A percentile compares a stretch with the other conserved stretches of the same genome.
Evolutionary conservation across 2,797 vertebrate species (phyloP).

Genomic region (Paguma larvata): DNA sequence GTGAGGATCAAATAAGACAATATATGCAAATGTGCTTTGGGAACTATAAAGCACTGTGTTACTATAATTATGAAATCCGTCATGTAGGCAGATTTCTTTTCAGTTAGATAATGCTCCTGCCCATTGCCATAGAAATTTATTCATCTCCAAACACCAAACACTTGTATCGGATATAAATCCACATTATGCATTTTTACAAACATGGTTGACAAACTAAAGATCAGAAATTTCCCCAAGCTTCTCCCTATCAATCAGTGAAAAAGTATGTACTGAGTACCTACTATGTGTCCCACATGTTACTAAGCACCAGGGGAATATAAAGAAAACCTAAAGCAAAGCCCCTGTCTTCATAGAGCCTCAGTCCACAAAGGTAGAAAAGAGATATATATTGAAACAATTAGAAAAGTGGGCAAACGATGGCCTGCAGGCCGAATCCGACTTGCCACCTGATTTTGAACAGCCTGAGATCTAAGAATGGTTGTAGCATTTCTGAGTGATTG

Average conservation of each 20-base stretch:
- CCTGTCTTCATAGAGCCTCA: neutral
- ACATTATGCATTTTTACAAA: neutral
- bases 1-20: neutral
- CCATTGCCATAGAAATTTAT: conserved; percentile 18
- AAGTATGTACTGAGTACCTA: neutral
- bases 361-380: conserved; percentile 5
- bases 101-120: neutral
- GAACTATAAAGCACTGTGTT: conserved; percentile 19
- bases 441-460: neutral
- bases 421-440: neutral
- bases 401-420: neutral
- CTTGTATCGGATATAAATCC: neutral
- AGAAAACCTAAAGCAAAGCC: neutral
- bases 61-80: conserved; percentile 1
- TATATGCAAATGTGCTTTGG: neutral
- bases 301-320: neutral
- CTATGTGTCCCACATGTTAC: neutral
- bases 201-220: neutral
- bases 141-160: conserved; percentile 5
- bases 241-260: conserved; percentile 3
- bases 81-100: conserved; percentile 37
- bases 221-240: neutral
- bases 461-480: neutral
- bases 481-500: conserved; percentile 31
- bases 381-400: neutral